A percentile compares a stretch with the other conserved stretches of the same genome.
Evolutionary conservation across 2,113 vertebrate species (phyloP).

Genomic region (Salvelinus alpinus): DNA sequence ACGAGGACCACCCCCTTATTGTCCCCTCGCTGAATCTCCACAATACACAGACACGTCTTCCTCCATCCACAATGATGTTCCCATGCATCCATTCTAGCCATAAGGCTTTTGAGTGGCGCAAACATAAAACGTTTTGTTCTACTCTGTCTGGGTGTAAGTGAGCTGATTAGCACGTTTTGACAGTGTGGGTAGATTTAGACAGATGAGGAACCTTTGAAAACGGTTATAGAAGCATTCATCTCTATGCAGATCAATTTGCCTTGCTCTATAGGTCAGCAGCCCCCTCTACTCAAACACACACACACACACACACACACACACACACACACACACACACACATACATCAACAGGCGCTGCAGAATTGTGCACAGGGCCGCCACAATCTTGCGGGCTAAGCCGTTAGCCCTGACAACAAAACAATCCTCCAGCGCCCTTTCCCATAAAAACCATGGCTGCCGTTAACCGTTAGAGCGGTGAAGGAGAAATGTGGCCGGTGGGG

Average conservation of each 20-base stretch:
- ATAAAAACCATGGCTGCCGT: conserved; percentile 71
- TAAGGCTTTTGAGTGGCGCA: neutral
- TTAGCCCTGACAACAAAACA: conserved; percentile 73
- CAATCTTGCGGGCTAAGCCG: conserved; percentile 52
- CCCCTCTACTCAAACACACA: conserved; percentile 6
- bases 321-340: conserved; percentile 14
- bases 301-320: conserved; percentile 16
- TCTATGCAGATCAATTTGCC: neutral
- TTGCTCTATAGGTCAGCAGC: neutral
- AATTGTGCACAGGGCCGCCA: conserved; percentile 48
- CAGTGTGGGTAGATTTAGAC: conserved; percentile 13
- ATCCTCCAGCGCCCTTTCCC: conserved; percentile 67
- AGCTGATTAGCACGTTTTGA: neutral
- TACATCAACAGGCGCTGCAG: conserved; percentile 17
- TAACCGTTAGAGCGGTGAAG: conserved; percentile 52
- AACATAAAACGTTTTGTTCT: conserved; percentile 18
- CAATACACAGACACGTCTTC: neutral
- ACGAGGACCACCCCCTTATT: conserved; percentile 41
- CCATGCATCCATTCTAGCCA: conserved; percentile 15
- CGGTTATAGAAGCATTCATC: conserved; percentile 20
- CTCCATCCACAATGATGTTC: neutral
- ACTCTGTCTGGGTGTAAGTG: neutral
- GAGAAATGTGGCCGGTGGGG: conserved; percentile 64
- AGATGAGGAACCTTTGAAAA: conserved; percentile 20
- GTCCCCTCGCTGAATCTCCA: neutral